A percentile compares a stretch with the other conserved stretches of the same genome.
Conservation (phyloP, 2,888 invertebrate species). For the Phania funesta region DNA sequence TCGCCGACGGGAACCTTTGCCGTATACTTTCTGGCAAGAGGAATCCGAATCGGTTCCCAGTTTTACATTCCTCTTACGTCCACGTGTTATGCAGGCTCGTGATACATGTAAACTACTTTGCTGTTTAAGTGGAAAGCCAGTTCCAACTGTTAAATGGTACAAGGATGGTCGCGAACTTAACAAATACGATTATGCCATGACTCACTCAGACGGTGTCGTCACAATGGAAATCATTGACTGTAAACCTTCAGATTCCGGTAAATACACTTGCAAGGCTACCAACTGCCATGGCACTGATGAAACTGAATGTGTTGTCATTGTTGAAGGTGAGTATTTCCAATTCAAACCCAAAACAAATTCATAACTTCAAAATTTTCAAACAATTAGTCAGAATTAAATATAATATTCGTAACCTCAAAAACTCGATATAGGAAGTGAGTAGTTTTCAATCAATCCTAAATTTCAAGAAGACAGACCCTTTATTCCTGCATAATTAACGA, state of each 20-base stretch:
- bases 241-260: constrained; percentile 96
- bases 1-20: constrained; percentile 89
- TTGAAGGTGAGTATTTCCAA: constrained; percentile 87
- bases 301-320: constrained; percentile 96
- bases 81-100: constrained; percentile 97
- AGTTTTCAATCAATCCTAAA: too few relatives aligned
- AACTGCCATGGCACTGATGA: constrained; percentile 97
- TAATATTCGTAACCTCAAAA: too few relatives aligned
- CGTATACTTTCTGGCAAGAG: constrained; percentile 95
- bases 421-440: too few relatives aligned
- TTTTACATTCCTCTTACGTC: constrained; percentile 99
- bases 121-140: constrained; percentile 96
- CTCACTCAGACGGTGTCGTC: constrained; percentile 96
- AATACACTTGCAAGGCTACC: constrained; percentile 95
- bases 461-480: too few relatives aligned
- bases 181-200: constrained; percentile 94
- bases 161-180: constrained; percentile 96
- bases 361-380: too few relatives aligned
- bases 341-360: too few relatives aligned
- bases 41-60: constrained; percentile 95
- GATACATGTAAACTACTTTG: constrained; percentile 98
- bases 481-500: too few relatives aligned
- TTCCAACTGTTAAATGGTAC: constrained; percentile 94
- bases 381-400: too few relatives aligned
- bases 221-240: constrained; percentile 98